Evolutionary conservation across 2,113 vertebrate genomes (phyloP).

Genomic region (Thamnophis sirtalis): DNA sequence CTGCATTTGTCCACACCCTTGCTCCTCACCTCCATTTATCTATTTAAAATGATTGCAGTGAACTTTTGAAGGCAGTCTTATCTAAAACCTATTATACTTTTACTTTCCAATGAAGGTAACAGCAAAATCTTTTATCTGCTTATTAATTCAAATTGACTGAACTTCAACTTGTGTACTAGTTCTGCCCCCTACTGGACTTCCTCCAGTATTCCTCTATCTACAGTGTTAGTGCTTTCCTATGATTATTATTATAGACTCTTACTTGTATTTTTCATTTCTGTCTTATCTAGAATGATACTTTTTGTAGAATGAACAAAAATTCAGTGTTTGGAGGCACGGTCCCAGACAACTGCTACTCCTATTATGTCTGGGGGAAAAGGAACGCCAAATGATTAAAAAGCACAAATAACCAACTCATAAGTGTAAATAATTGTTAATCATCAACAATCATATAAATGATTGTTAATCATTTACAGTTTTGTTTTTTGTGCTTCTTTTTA

Average conservation of each 20-base stretch:
- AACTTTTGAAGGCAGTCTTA: neutral
- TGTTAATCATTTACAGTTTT: no score
- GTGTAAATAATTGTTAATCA: neutral
- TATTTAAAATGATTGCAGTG: neutral
- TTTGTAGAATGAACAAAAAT: neutral
- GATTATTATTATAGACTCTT: neutral
- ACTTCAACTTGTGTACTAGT: neutral
- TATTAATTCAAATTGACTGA: neutral
- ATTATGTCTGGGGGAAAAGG: neutral
- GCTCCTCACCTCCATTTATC: neutral
- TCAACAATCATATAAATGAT: no score
- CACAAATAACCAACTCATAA: neutral
- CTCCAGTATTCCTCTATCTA: neutral
- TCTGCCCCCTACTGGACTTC: slow-evolving; percentile 6
- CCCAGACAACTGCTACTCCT: neutral
- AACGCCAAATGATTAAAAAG: neutral
- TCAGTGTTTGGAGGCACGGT: neutral
- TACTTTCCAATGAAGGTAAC: neutral
- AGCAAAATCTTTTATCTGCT: neutral
- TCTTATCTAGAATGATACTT: neutral
- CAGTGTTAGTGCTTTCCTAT: neutral
- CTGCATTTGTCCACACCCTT: neutral
- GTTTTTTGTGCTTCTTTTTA: neutral
- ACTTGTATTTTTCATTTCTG: neutral
- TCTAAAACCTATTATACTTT: neutral